Conservation (phyloP, 2,888 invertebrate genomes). For the Acleris holmiana region DNA sequence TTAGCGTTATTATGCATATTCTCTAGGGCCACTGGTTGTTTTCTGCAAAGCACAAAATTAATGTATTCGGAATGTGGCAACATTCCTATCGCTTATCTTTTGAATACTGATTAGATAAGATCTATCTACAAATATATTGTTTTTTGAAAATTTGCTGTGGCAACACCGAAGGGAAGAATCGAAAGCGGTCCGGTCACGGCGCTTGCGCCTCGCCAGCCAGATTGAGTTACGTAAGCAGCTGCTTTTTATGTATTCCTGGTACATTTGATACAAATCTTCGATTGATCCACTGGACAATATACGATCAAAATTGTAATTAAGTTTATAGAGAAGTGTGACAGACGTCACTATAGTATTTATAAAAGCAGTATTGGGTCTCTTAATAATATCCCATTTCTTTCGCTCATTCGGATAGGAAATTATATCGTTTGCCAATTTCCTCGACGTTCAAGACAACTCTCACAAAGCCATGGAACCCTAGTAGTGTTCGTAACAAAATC, state of each 20-base stretch:
- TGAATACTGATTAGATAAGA: too few relatives aligned
- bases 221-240: constrained; percentile 7
- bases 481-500: constrained; percentile 2
- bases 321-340: neutral
- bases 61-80: too few relatives aligned
- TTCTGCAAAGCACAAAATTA: too few relatives aligned
- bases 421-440: neutral
- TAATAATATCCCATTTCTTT: too few relatives aligned
- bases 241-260: constrained; percentile 18
- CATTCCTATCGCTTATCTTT: too few relatives aligned
- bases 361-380: too few relatives aligned
- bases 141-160: too few relatives aligned
- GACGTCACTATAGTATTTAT: too few relatives aligned
- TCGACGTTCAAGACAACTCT: neutral
- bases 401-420: too few relatives aligned
- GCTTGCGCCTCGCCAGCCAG: constrained; percentile 8
- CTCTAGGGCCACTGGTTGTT: too few relatives aligned
- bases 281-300: constrained; percentile 27
- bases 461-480: neutral
- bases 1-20: too few relatives aligned
- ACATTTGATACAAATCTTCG: constrained; percentile 33
- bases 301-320: constrained; percentile 8
- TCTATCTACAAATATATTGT: too few relatives aligned
- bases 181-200: constrained; percentile 18
- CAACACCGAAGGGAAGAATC: neutral